These are phyloP conservation scores for Pterocles orientalis DNA, from an alignment of 2,113 vertebrate genomes.

Conservation along the genomic window DNA sequence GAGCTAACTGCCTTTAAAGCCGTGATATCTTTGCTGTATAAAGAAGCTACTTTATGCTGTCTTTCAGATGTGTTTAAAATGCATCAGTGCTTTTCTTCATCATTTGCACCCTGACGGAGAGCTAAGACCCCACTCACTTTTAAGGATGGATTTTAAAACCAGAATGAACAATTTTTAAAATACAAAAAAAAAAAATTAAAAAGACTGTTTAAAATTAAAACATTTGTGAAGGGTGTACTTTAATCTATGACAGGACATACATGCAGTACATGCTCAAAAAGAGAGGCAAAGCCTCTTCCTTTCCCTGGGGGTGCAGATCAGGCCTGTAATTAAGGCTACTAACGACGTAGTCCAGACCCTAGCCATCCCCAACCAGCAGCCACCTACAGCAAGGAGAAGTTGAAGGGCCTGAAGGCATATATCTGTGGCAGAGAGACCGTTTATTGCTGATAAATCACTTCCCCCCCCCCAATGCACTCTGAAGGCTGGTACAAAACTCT, in stretches of 20 bases:
- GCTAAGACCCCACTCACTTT: neutral
- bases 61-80: constrained; percentile 11
- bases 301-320: neutral
- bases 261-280: neutral
- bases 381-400: neutral
- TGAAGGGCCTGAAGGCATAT: neutral
- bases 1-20: constrained; percentile 13
- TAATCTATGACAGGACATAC: neutral
- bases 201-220: neutral
- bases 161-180: neutral
- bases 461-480: neutral
- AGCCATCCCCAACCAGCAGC: neutral
- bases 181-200: neutral
- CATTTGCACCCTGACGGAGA: neutral
- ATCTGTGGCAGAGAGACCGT: neutral
- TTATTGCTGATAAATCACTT: neutral
- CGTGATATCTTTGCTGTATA: neutral
- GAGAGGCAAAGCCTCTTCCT: neutral
- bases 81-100: neutral
- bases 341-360: neutral
- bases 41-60: neutral
- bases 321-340: neutral
- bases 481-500: neutral
- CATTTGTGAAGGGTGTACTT: neutral
- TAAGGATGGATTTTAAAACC: neutral